A percentile compares a stretch with the other conserved stretches of the same genome.
phyloP scores from a whole-genome alignment of 2,888 invertebrate genomes.

The Troides helena region DNA sequence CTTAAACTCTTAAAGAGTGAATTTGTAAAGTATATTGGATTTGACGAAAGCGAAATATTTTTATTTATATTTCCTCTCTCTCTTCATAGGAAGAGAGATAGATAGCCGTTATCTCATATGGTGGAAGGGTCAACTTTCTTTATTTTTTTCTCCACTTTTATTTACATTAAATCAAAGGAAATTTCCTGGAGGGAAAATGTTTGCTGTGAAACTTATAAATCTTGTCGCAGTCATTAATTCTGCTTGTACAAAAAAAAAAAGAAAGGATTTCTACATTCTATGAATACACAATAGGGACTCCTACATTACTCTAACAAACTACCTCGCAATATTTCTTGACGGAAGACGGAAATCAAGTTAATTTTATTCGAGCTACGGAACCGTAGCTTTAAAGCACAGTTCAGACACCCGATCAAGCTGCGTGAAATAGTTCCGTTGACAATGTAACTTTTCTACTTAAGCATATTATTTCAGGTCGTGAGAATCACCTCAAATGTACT shows the following conservation, averaged over 20 bases:
- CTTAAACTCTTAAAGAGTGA: neutral
- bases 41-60: neutral
- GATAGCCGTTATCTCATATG: too few species aligned
- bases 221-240: constrained; percentile 13
- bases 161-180: constrained; percentile 3
- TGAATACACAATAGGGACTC: constrained; percentile 21
- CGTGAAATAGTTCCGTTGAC: neutral
- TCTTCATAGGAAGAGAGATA: too few species aligned
- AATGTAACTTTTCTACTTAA: constrained; percentile 9
- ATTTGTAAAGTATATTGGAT: neutral
- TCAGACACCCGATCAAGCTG: neutral
- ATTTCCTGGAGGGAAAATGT: neutral
- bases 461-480: constrained; percentile 12
- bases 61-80: neutral
- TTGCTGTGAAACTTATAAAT: constrained; percentile 14
- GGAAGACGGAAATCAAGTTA: neutral
- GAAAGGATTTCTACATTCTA: constrained; percentile 6
- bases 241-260: constrained; percentile 1
- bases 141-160: too few species aligned
- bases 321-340: constrained; percentile 3
- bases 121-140: too few species aligned
- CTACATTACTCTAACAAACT: constrained; percentile 5
- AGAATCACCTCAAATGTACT: constrained; percentile 12
- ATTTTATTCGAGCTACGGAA: neutral
- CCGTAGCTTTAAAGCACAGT: neutral